Base-by-base conservation (phyloP, 2,888 invertebrate genomes). In the Meiosimyza platycephala region DNA sequence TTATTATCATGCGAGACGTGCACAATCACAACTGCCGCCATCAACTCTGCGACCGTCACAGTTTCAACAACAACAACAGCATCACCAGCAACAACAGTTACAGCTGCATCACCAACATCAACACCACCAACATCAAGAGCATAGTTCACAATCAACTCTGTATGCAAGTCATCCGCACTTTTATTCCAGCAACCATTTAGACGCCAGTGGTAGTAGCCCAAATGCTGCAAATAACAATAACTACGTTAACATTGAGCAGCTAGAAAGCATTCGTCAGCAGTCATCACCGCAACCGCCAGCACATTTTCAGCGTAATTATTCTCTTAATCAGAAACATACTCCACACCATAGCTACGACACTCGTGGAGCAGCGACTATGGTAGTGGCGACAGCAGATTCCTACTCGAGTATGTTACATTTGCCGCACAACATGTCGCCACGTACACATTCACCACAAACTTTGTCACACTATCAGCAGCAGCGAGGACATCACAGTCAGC, bases 161-260 rank as follows among this genome's bases (percentile, higher is more conserved):
- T 70, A 70, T 15, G 55, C 60, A 22, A 74, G 76, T 16, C 76
- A 79, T 73, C 77, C 78, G 47, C 78, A 73, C 47, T 77, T 74
- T 74, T 80, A 75, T 72, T 79, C 75, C 51, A 78, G 74, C 71
- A 78, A 75, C 63, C 78, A 74, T 73, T 74, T 75, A 65, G 79
- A 72, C 64, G 71, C 63, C n/a, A 59, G 73, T 55, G 55, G 66
- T 16, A 54, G 73, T 28, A 76, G 73, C 50, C 64, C 64, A n/a
- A 74, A 73, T 67, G 72, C 33, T 33, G 78, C 79, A 65, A 82
- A 77, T 65, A 84, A 80, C 74, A 84, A 83, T 72, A 87, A 87
- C 74, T 90, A 90, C 80, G 90, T 90, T 1, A 90, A 90, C 77
- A 90, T 90, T 33, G 90, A 90, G 80, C 90, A 90, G 79, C 88